Base-by-base conservation (phyloP, 2,888 invertebrate genomes). In the Idaea aversata region DNA sequence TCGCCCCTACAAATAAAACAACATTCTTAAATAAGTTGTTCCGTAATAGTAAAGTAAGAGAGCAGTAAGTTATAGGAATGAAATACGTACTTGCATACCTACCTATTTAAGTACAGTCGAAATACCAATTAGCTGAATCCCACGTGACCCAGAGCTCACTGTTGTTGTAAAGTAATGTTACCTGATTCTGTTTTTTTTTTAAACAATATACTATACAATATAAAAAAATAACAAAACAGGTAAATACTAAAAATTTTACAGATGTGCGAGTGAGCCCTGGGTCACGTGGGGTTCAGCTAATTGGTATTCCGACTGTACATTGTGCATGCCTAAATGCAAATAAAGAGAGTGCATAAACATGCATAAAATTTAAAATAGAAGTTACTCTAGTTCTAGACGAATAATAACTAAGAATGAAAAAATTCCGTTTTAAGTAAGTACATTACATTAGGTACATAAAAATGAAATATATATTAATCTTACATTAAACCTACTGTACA, bases 401-500 rank as follows among this genome's bases (percentile, higher is more conserved):
- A 34, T 59, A 6, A 16, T 58, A 16, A 25, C 10, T 10, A 47
- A 47, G 47, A 47, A 10, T 13, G 47, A 47, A 47, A 13, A 47
- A 47, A 47, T 6, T 4, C 47, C 6, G 47, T 47, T 47, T 7
- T 25, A 25, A 47, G 13, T 47, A 47, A 47, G 47, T 47, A 47
- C 47, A 47, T 47, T 10, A 47, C 47, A 7, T 36, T 47, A 25
- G 34, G n/a, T 66, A 68, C 63, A 35, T 59, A 62, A 62, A 64
- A 61, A 65, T 58, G 61, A 34, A 67, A 34, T 61, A 7, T 38
- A 61, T 16, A 62, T 69, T 71, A 67, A 69, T 68, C 71, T 73
- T 73, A 69, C 34, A 65, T 66, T 65, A 70, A 62, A 63, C 63
- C 65, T 85, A 85, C 88, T 89, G 86, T 90, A 90, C 88, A 90